Evolutionary conservation across 2,888 invertebrate species (phyloP).

Genomic region (Drosophila formosana): DNA sequence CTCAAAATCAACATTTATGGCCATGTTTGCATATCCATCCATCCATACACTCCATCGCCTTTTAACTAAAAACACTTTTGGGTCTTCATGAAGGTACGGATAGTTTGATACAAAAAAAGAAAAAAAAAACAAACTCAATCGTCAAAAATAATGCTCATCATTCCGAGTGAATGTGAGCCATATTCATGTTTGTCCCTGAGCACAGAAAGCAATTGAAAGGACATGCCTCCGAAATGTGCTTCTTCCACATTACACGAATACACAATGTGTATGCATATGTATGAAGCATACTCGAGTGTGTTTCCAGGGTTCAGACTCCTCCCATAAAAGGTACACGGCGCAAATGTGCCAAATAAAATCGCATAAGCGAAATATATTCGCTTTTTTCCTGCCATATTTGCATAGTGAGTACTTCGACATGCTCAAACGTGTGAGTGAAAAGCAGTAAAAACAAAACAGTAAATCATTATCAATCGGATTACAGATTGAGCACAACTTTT

Average conservation of each 20-base stretch:
- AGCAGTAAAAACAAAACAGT: background rate
- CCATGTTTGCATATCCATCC: background rate
- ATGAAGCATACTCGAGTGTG: background rate
- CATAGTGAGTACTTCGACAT: background rate
- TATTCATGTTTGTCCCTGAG: conserved; percentile 1
- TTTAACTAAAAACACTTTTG: background rate
- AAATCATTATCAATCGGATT: conserved; percentile 5
- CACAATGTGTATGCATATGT: background rate
- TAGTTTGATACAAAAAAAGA: background rate
- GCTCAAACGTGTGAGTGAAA: background rate
- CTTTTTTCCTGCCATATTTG: background rate
- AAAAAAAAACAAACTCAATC: background rate
- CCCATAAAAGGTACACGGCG: conserved; percentile 3
- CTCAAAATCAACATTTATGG: background rate
- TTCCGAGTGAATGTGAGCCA: conserved; percentile 5
- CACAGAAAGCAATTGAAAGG: conserved; percentile 2
- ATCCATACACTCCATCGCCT: background rate
- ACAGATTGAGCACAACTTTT: background rate
- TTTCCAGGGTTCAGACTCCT: background rate
- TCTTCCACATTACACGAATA: background rate
- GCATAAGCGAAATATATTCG: conserved; percentile 1
- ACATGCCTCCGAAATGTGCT: background rate
- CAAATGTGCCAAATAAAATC: conserved; percentile 3
- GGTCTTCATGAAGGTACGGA: background rate
- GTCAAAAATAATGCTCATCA: conserved; percentile 5